Conservation (phyloP, 1,140 invertebrate genomes). For the Drosophila willistoni region DNA sequence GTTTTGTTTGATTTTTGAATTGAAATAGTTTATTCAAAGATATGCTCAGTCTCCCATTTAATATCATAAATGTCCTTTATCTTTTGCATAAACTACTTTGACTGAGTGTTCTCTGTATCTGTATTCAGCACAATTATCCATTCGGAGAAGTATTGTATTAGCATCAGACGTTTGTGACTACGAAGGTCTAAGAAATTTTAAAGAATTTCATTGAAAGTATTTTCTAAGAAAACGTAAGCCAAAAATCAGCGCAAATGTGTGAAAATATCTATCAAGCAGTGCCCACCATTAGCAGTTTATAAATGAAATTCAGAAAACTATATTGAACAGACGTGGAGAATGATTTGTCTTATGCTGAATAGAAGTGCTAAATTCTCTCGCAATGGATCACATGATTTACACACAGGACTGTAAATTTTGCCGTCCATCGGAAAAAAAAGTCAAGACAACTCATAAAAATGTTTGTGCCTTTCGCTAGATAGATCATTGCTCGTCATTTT, state of each 20-base stretch:
- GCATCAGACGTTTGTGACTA: too few relatives aligned
- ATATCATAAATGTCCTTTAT: too few relatives aligned
- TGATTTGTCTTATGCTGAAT: constrained; percentile 41
- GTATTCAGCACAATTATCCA: too few relatives aligned
- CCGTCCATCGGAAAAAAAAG: constrained; percentile 21
- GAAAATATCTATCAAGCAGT: constrained; percentile 34
- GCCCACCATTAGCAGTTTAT: constrained; percentile 42
- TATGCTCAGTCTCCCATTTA: too few relatives aligned
- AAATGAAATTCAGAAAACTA: constrained; percentile 23
- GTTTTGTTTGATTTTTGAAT: too few relatives aligned
- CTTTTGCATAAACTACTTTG: too few relatives aligned
- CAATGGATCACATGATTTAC: constrained; percentile 50
- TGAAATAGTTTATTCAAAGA: too few relatives aligned
- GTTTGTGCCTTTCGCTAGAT: background rate
- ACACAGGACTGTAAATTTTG: constrained; percentile 46
- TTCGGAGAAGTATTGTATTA: too few relatives aligned
- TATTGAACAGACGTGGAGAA: background rate
- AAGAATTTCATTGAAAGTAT: background rate
- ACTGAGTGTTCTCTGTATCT: too few relatives aligned
- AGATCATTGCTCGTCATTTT: constrained; percentile 43
- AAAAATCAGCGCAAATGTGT: constrained; percentile 28
- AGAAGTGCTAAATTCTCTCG: constrained; percentile 13
- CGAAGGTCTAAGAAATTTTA: too few relatives aligned
- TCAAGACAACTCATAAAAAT: constrained; percentile 29
- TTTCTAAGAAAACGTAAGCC: background rate